Percentiles rank a stretch among this genome's conserved stretches.
Conservation (phyloP, 2,797 vertebrate genomes). For the Chaetodon trifasciatus region DNA sequence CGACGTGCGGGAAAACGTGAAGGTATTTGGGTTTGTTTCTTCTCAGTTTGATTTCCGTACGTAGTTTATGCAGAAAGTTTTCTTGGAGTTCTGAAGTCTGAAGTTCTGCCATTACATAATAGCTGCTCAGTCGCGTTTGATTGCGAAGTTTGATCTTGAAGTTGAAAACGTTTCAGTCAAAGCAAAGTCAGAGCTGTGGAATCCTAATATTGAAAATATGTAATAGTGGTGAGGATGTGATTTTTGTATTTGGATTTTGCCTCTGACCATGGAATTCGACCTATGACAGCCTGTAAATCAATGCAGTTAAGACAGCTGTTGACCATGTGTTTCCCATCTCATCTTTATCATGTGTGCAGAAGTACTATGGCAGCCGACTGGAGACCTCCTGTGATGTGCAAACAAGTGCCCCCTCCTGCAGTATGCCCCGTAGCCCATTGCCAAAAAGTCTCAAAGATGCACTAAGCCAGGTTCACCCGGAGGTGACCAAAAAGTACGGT, state of each 20-base stretch:
- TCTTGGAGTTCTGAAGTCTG: too few relatives aligned
- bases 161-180: not conserved
- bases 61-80: not conserved
- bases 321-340: not conserved
- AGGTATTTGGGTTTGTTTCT: conserved; percentile 55
- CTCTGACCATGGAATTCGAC: not conserved
- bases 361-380: conserved; percentile 78
- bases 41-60: not conserved
- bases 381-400: conserved; percentile 79
- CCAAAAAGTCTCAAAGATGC: conserved; percentile 72
- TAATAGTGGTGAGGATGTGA: not conserved
- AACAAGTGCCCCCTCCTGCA: conserved; percentile 79
- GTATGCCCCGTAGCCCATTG: conserved; percentile 8
- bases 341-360: conserved; percentile 55
- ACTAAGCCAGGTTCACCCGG: conserved; percentile 81
- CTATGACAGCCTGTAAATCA: not conserved
- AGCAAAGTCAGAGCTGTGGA: not conserved
- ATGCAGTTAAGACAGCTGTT: not conserved
- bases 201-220: not conserved
- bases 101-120: not conserved
- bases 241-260: not conserved
- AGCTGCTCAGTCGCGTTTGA: not conserved
- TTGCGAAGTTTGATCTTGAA: not conserved
- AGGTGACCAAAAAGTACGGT: conserved; percentile 79
- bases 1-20: conserved; percentile 68